These are phyloP conservation scores for Craniophora ligustri DNA, from an alignment of 2,888 invertebrate species.

Conservation along the genomic window DNA sequence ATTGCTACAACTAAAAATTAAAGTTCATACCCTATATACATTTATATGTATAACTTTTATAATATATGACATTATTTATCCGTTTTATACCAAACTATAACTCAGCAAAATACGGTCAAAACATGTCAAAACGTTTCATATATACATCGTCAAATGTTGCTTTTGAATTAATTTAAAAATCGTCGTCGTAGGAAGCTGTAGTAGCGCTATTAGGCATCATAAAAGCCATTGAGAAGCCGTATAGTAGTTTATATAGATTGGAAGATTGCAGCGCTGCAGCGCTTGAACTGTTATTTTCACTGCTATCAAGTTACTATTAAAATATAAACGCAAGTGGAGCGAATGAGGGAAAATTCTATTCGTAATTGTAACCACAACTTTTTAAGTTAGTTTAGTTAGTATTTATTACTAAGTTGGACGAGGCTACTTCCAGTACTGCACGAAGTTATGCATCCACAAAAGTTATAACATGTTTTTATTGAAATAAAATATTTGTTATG, in stretches of 20 bases:
- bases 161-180: conserved; percentile 42
- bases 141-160: conserved; percentile 2
- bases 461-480: too few relatives aligned
- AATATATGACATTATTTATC: background rate
- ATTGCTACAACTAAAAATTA: too few relatives aligned
- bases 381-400: too few relatives aligned
- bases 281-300: background rate
- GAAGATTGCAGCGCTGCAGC: conserved; percentile 35
- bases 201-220: conserved; percentile 23
- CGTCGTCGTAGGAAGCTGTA: conserved; percentile 13
- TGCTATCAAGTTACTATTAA: background rate
- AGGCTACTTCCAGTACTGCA: too few relatives aligned
- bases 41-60: too few relatives aligned
- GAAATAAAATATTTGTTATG: too few relatives aligned
- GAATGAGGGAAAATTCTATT: background rate
- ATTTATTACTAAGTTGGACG: too few relatives aligned
- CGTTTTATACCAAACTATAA: background rate
- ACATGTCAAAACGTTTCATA: conserved; percentile 19
- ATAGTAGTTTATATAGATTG: conserved; percentile 25
- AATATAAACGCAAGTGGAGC: background rate
- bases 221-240: conserved; percentile 36
- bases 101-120: conserved; percentile 2
- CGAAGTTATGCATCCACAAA: too few relatives aligned
- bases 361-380: too few relatives aligned
- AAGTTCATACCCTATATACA: too few relatives aligned